A percentile compares a stretch with the other conserved stretches of the same genome.
These are phyloP conservation scores for Onychostruthus taczanowskii DNA, from an alignment of 2,113 vertebrate genomes.

Conservation along the genomic window DNA sequence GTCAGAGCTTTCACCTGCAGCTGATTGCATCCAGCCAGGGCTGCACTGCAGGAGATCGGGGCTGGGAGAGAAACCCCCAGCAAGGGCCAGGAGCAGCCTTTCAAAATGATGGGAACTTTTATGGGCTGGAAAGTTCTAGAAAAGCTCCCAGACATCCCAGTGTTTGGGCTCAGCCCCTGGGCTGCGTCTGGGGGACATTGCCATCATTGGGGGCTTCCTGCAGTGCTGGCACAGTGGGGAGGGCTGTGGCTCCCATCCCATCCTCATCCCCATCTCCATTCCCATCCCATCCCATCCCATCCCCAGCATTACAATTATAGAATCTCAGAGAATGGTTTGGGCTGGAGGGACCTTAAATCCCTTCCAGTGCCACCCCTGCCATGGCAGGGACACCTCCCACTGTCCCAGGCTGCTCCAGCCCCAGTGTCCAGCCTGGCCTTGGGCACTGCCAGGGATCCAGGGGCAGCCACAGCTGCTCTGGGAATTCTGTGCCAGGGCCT, in stretches of 20 bases:
- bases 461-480: too few relatives aligned
- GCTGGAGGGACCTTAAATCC: not conserved
- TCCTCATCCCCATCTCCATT: too few relatives aligned
- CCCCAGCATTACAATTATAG: not conserved
- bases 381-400: not conserved
- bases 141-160: not conserved
- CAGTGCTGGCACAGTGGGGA: not conserved
- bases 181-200: not conserved
- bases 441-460: not conserved
- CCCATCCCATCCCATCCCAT: too few relatives aligned
- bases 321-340: not conserved
- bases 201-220: accelerated
- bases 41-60: accelerated
- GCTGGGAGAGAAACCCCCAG: not conserved
- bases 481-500: too few relatives aligned
- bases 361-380: not conserved
- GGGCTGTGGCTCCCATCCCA: not conserved
- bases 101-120: not conserved
- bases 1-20: not conserved
- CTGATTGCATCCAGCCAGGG: not conserved
- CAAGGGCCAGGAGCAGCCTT: accelerated
- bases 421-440: not conserved
- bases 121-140: not conserved
- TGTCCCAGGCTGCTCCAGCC: not conserved
- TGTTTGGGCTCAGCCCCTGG: not conserved